Evolutionary conservation across 1,140 invertebrate species (phyloP), one percentile per base, ranked within the genome.

Genomic region (Lanistes nyassanus): DNA sequence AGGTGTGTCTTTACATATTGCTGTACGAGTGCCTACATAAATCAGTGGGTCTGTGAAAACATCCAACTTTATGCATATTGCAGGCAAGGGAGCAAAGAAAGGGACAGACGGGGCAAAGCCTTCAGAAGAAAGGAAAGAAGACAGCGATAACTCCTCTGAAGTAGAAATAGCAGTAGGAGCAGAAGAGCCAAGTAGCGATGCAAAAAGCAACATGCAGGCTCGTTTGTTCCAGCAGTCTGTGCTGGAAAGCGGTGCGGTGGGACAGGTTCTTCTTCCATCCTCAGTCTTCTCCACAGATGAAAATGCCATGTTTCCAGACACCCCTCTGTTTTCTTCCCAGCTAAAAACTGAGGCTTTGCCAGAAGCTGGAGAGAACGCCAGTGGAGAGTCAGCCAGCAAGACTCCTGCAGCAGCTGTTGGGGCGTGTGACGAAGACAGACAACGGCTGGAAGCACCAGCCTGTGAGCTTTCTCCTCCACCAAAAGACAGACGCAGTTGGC

Each of bases 281-380:
- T 66, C 58, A 9, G 42, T 47, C 9, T 47, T 47, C 19, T 47
- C 42, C 19, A 79, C 81, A 55, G 82, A 80, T 53, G 84, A 84
- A 62, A 84, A 85, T 78, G 83, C 84, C 23, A 82, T 85, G 82
- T 85, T 85, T 74, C 84, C 84, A 2, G 84, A 85, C 65, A 69
- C 51, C 29, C 76, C 78, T 60, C 58, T 79, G 6, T 72, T 42
- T 29, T 72, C 70, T 1, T 56, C 70, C 42, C 56, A 31, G 21
- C 36, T 37, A 62, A 39, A 42, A 36, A 42, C 34, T 3, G 23
- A 31, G 6, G 56, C 13, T 67, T 36, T 42, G 0, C 5, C 42
- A 13, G 42, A 47, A 16, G 42, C 42, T 16, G 19, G 19, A 16
- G 9, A 47, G 42, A 6, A 1, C 2, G 42, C 19, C 42, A 47